A percentile compares a stretch with the other conserved stretches of the same genome.
phyloP scores from a whole-genome alignment of 2,888 invertebrate species.

The Drosophila sordidula region DNA sequence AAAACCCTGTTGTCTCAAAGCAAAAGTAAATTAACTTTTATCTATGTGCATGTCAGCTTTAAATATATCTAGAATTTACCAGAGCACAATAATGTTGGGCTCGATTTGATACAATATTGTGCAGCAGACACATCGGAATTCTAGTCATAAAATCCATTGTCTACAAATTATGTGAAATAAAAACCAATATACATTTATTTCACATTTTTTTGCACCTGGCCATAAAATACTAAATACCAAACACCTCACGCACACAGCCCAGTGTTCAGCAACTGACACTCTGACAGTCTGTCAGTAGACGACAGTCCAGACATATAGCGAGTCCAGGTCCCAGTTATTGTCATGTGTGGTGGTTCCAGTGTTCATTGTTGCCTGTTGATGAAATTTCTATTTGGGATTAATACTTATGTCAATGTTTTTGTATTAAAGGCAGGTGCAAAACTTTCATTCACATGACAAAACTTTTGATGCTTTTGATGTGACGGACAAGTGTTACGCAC shows the following conservation, averaged over 20 bases:
- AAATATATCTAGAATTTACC: not conserved
- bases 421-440: conserved; percentile 72
- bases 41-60: not conserved
- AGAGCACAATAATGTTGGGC: too few relatives aligned
- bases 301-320: conserved; percentile 12
- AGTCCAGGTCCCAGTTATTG: conserved; percentile 43
- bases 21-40: too few relatives aligned
- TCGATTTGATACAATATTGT: not conserved
- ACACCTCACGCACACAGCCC: conserved; percentile 2
- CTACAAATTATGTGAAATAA: conserved; percentile 17
- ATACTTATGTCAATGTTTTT: conserved; percentile 71
- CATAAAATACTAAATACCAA: conserved; percentile 1
- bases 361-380: conserved; percentile 56
- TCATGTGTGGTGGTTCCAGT: conserved; percentile 14
- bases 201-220: conserved; percentile 1
- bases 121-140: not conserved
- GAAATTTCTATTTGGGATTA: conserved; percentile 79
- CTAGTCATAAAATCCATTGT: conserved; percentile 29
- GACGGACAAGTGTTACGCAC: conserved; percentile 71
- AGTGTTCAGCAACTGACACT: not conserved
- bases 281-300: conserved; percentile 35
- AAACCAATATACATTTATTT: conserved; percentile 23
- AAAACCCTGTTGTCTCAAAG: too few relatives aligned
- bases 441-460: conserved; percentile 74
- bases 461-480: conserved; percentile 79